Evolutionary conservation across 2,113 vertebrate species (phyloP).

Genomic region (rabbit (Oryctolagus cuniculus)): DNA sequence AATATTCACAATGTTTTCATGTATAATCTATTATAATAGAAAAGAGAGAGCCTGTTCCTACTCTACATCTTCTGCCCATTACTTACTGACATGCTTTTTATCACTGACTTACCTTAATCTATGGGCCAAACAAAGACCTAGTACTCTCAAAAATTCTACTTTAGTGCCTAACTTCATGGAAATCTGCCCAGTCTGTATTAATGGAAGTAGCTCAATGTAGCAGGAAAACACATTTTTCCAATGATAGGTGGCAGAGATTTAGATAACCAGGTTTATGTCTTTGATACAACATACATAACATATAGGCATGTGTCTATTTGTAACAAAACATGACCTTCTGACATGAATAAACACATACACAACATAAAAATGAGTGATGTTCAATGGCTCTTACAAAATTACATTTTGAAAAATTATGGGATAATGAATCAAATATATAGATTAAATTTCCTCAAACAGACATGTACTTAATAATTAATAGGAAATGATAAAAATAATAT

Average conservation of each 20-base stretch:
- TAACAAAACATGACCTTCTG: constrained; percentile 65
- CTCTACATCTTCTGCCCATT: neutral
- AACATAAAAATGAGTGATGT: constrained; percentile 74
- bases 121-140: neutral
- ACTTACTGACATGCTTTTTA: neutral
- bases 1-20: neutral
- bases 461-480: constrained; percentile 79
- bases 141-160: neutral
- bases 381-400: constrained; percentile 72
- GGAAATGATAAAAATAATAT: constrained; percentile 72
- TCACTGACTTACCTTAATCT: neutral
- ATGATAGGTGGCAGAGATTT: neutral
- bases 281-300: constrained; percentile 38
- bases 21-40: too few relatives aligned
- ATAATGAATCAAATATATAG: constrained; percentile 75
- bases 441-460: constrained; percentile 74
- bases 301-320: constrained; percentile 43
- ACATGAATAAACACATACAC: constrained; percentile 29
- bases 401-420: constrained; percentile 80
- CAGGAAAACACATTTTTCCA: constrained; percentile 23
- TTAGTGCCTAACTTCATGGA: neutral
- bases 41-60: neutral
- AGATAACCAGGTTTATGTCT: constrained; percentile 54
- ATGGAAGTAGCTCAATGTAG: neutral
- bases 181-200: neutral